These are phyloP conservation scores for Selenia dentaria DNA, from an alignment of 2,888 invertebrate species.

Conservation along the genomic window DNA sequence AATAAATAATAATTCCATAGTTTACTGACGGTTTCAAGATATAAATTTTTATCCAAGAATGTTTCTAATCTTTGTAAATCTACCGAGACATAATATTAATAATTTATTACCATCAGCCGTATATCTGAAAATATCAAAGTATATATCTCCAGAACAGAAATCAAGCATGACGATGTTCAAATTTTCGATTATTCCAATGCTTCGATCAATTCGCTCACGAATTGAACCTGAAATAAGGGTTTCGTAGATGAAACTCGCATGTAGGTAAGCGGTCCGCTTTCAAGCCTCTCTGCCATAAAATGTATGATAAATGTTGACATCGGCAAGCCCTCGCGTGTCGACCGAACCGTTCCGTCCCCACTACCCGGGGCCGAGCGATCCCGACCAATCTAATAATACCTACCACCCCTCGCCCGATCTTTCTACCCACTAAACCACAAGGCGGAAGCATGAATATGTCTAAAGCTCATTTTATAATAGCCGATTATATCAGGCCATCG, in stretches of 20 bases:
- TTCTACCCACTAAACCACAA: constrained; percentile 35
- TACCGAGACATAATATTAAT: constrained; percentile 28
- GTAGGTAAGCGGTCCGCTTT: constrained; percentile 67
- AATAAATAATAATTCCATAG: neutral
- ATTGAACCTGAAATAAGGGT: constrained; percentile 42
- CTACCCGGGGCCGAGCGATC: constrained; percentile 67
- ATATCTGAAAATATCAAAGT: constrained; percentile 12
- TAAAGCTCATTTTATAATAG: constrained; percentile 56
- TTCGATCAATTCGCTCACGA: constrained; percentile 14
- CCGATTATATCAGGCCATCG: constrained; percentile 60
- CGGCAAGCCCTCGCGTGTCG: constrained; percentile 76
- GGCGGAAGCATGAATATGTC: constrained; percentile 41
- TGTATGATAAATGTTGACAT: constrained; percentile 77
- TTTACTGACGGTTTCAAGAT: neutral
- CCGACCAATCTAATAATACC: constrained; percentile 56
- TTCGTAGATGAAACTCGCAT: constrained; percentile 61
- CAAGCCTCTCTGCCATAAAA: constrained; percentile 73
- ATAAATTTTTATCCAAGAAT: constrained; percentile 1
- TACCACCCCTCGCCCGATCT: constrained; percentile 44
- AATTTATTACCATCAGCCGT: constrained; percentile 18
- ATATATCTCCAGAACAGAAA: constrained; percentile 16
- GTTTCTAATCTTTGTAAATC: neutral
- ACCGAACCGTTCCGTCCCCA: constrained; percentile 72
- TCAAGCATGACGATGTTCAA: constrained; percentile 16
- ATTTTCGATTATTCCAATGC: constrained; percentile 10